Percentiles rank a stretch among this genome's conserved stretches.
Conservation (phyloP, 2,113 vertebrate genomes). For the Promerops cafer region DNA sequence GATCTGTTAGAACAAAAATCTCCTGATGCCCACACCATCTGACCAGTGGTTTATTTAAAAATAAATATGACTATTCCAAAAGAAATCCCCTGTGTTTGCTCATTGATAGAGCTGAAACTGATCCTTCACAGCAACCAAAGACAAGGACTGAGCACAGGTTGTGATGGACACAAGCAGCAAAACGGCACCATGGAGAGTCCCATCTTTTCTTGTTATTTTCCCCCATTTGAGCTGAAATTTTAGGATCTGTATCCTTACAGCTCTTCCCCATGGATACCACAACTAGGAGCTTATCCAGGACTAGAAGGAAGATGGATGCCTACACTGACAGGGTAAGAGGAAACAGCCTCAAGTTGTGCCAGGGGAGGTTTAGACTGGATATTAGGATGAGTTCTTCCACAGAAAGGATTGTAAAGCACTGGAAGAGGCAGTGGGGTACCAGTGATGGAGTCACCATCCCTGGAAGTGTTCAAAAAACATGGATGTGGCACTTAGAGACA, state of each 20-base stretch:
- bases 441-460: neutral
- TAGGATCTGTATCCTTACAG: neutral
- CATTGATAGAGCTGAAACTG: neutral
- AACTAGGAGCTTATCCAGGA: neutral
- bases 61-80: conserved; percentile 2
- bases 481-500: neutral
- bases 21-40: neutral
- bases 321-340: neutral
- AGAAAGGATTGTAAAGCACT: neutral
- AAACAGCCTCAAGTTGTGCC: neutral
- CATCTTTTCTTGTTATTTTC: neutral
- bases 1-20: neutral
- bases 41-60: neutral
- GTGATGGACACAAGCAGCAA: neutral
- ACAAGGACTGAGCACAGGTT: neutral
- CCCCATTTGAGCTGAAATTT: neutral
- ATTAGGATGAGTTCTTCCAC: neutral
- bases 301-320: neutral
- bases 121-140: neutral
- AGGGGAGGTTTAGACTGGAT: neutral
- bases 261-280: neutral
- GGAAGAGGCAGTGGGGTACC: neutral
- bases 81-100: neutral
- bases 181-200: neutral
- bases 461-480: neutral